Evolutionary conservation across 2,888 invertebrate species (phyloP).

Genomic region (Brachyptera risi): DNA sequence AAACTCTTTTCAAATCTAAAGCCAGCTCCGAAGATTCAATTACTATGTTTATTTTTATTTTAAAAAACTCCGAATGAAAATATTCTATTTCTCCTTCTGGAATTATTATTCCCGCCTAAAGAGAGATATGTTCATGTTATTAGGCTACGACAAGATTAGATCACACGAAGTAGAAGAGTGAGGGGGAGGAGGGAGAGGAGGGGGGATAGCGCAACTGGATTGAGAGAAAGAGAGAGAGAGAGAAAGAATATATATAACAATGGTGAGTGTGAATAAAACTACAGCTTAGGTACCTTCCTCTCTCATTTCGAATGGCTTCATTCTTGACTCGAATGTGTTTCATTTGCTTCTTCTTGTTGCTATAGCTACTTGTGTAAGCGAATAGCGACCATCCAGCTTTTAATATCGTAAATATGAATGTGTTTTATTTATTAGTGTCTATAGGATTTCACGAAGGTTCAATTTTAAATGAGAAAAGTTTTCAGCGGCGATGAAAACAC

Average conservation of each 20-base stretch:
- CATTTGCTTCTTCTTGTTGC: conserved; percentile 21
- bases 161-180: too few relatives aligned
- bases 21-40: too few relatives aligned
- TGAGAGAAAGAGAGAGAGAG: too few relatives aligned
- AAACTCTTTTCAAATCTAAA: too few relatives aligned
- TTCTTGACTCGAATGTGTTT: conserved; percentile 14
- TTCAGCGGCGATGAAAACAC: background rate
- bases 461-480: conserved; percentile 14
- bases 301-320: conserved; percentile 1
- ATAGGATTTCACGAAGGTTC: conserved; percentile 20
- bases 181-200: too few relatives aligned
- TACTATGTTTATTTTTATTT: too few relatives aligned
- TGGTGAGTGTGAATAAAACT: conserved; percentile 13
- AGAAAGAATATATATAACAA: conserved; percentile 11
- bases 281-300: conserved; percentile 13
- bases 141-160: too few relatives aligned
- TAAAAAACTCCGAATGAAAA: too few relatives aligned
- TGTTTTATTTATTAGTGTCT: conserved; percentile 20
- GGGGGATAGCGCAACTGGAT: too few relatives aligned
- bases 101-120: background rate
- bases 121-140: too few relatives aligned
- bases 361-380: conserved; percentile 15
- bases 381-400: conserved; percentile 2
- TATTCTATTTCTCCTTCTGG: background rate
- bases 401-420: conserved; percentile 23